Base-by-base conservation (phyloP, 2,113 vertebrate species). In the Tautogolabrus adspersus region DNA sequence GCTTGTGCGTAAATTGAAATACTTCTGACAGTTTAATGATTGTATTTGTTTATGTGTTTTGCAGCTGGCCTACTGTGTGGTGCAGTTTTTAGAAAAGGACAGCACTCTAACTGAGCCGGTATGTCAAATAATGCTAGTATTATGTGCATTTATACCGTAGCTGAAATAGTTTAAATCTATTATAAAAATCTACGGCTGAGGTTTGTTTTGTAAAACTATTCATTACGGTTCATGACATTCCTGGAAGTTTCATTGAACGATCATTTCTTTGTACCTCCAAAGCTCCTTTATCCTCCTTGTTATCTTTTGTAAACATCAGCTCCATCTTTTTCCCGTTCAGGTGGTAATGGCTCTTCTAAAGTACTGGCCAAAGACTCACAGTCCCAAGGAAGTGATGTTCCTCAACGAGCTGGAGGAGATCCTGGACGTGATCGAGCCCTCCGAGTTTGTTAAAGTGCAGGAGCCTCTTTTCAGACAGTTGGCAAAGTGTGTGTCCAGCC, bases 341-440 rank as follows among this genome's bases (percentile, higher is more conserved):
- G 98, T 99, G 88, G 98, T 99, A 59, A 98, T 99, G 97, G 98
- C 97, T 59, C 94, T 99, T 54, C 95, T 99, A 56, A 99, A 99
- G 89, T 99, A 98, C 92, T 99, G 98, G 98, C 98, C 98, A 92
- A 99, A 99, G 95, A 99, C 98, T 72, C 98, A 99, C 93, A 98
- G 97, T 92, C 98, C 98, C 77, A 99, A 99, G 93, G 98, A 99
- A 88, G 98, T 99, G 77, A 98, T 99, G 98, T 99, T 99, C 93
- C 93, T 99, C 79, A 99, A 99, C 26, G 98, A 99, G 78, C 89
- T 99, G 87, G 98, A 99, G 88, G 97, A 99, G 84, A 99, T 99
- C 86, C 91, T 99, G 90, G 98, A 99, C 44, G 98, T 99, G 65
- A 99, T 99, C 22, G 97, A 99, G 83, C 98, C 97, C 0, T 98